Base-by-base conservation (phyloP, 2,888 invertebrate genomes). In the Tenthredo livida region DNA sequence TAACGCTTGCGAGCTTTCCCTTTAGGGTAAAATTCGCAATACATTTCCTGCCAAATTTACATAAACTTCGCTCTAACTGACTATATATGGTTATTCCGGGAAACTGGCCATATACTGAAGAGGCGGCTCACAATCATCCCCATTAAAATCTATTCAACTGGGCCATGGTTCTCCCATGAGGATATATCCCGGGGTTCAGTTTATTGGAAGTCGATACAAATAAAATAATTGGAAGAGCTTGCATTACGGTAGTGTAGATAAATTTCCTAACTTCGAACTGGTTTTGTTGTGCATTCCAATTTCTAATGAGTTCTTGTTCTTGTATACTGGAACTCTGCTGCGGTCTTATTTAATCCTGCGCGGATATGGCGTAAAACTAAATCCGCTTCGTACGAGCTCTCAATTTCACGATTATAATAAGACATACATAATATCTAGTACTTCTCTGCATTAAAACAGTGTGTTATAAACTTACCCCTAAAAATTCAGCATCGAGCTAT, bases 161-260 rank as follows among this genome's bases (percentile, higher is more conserved):
- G 37, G 40, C 43, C 37, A 37, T 37, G 70, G 37, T 33, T 70
- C 70, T 73, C 43, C 29, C 72, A 25, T 73, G 72, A 43, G 72
- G 43, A 43, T 73, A 43, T 73, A 73, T 43, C 43, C 43, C 43
- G 17, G 43, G 40, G n/a, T 40, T 73, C 43, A 73, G 21, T 73
- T 73, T 43, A 73, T 73, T 43, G 72, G 21, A 43, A 73, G n/a
- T 43, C 72, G 72, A 43, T 73, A 73, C 43, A 73, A 73, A 43
- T 73, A 43, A 40, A 73, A 73, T 73, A 73, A 73, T 73, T 73
- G 43, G 72, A 43, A 73, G 21, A 40, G n/a, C 43, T 43, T 25
- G 21, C 40, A 73, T 73, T 73, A 73, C 72, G 21, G 72, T 73
- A 10, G 21, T 43, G 43, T 21, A 43, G n/a, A 40, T 73, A 73